A percentile compares a stretch with the other conserved stretches of the same genome.
Evolutionary conservation across 2,888 invertebrate genomes (phyloP).

Genomic region (Orthosia incerta): DNA sequence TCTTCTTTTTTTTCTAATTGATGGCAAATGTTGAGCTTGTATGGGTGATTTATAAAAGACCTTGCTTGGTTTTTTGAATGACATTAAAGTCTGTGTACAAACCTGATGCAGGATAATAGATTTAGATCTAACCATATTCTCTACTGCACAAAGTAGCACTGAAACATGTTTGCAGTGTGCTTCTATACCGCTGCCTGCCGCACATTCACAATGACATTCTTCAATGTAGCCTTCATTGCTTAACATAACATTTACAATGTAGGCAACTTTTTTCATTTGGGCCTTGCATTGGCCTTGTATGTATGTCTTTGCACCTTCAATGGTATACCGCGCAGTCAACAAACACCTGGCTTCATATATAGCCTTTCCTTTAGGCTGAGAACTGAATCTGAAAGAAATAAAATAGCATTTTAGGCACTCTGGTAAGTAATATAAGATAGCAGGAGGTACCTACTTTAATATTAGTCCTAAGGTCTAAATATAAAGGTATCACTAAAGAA

Average conservation of each 20-base stretch:
- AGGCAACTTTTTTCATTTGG: constrained; percentile 1
- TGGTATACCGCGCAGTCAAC: not conserved
- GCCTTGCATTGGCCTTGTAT: not conserved
- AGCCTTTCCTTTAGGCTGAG: not conserved
- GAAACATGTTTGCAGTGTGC: constrained; percentile 7
- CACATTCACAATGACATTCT: constrained; percentile 6
- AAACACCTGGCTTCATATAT: not conserved
- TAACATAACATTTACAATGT: not conserved
- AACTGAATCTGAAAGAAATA: constrained; percentile 8
- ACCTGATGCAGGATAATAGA: not conserved
- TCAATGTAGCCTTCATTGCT: constrained; percentile 6
- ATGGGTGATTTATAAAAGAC: not conserved
- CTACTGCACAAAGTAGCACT: constrained; percentile 4
- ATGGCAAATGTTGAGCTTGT: constrained; percentile 1
- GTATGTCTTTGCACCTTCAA: not conserved
- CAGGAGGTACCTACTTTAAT: not conserved
- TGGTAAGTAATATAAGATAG: not conserved
- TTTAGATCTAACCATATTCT: not conserved
- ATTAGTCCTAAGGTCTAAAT: constrained; percentile 2
- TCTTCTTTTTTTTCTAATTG: constrained; percentile 6
- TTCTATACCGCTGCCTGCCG: constrained; percentile 8
- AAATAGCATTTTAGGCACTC: not conserved
- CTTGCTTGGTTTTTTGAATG: constrained; percentile 3
- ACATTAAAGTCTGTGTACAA: not conserved
- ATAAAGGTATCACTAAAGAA: not conserved